These are phyloP conservation scores for Hyaena hyaena DNA, from an alignment of 2,113 vertebrate species.

Conservation along the genomic window DNA sequence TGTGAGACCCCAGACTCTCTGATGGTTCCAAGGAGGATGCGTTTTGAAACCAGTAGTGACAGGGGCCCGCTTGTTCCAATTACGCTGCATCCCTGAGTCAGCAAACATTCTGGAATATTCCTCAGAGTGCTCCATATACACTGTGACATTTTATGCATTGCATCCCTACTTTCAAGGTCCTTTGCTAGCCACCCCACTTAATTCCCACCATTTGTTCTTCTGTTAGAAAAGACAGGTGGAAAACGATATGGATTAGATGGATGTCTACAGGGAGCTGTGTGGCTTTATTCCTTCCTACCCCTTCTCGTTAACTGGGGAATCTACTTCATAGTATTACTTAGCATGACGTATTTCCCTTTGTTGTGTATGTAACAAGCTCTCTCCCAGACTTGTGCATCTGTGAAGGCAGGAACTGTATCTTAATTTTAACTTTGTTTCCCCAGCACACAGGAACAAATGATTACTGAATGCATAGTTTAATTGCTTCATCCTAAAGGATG, in stretches of 20 bases:
- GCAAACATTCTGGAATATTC: background rate
- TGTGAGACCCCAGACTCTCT: constrained; percentile 66
- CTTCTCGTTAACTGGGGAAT: background rate
- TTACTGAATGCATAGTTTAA: background rate
- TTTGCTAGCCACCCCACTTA: background rate
- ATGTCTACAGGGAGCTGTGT: background rate
- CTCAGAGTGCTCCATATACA: rapidly evolving
- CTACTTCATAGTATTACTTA: background rate
- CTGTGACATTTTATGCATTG: too few relatives aligned
- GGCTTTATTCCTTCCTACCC: background rate
- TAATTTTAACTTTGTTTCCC: background rate
- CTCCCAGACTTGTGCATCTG: background rate
- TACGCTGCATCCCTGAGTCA: background rate
- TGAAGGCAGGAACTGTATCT: background rate
- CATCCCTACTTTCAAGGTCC: background rate
- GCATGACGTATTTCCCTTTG: background rate
- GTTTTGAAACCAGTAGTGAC: background rate
- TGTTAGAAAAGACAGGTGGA: background rate
- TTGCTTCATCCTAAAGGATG: background rate
- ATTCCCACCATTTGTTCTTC: background rate
- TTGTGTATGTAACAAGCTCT: background rate
- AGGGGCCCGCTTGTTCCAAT: rapidly evolving
- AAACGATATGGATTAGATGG: background rate
- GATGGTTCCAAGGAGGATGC: background rate
- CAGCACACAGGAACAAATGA: background rate